Conservation (phyloP, 2,888 invertebrate species). For the Hoplodrina blanda region DNA sequence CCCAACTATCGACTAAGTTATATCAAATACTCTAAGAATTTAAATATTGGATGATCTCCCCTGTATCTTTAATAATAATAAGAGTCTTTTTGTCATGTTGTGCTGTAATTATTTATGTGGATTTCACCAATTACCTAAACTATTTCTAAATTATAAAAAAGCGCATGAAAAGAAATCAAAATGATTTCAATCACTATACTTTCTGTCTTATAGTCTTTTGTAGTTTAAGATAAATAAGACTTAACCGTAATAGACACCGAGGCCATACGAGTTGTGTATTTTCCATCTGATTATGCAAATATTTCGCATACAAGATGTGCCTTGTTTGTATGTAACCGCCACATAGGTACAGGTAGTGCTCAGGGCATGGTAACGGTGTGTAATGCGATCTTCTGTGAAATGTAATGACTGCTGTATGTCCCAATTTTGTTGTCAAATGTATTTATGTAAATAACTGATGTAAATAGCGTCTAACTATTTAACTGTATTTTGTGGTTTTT, state of each 20-base stretch:
- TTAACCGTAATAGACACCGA: constrained; percentile 13
- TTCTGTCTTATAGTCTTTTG: not conserved
- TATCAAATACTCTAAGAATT: constrained; percentile 45
- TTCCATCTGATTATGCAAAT: constrained; percentile 9
- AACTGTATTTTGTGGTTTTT: constrained; percentile 42
- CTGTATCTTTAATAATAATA: constrained; percentile 35
- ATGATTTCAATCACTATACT: not conserved
- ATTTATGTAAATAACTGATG: constrained; percentile 68
- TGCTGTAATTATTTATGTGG: constrained; percentile 29
- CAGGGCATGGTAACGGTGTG: constrained; percentile 4
- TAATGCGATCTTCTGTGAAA: constrained; percentile 27
- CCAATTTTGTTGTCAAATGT: constrained; percentile 50
- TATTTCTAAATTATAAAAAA: not conserved
- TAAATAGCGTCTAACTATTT: constrained; percentile 59
- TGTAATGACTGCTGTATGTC: constrained; percentile 42
- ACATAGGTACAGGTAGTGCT: not conserved
- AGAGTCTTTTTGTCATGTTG: constrained; percentile 1
- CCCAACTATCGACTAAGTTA: constrained; percentile 16
- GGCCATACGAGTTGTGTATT: constrained; percentile 1
- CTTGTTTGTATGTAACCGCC: not conserved
- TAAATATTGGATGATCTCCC: constrained; percentile 56
- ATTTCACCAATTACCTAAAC: constrained; percentile 20
- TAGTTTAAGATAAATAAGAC: constrained; percentile 40
- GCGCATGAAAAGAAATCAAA: not conserved
- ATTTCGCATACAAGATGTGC: not conserved